These are phyloP conservation scores for Paramormyrops hopkinsi DNA, from an alignment of 2,797 vertebrate genomes.

Conservation along the genomic window DNA sequence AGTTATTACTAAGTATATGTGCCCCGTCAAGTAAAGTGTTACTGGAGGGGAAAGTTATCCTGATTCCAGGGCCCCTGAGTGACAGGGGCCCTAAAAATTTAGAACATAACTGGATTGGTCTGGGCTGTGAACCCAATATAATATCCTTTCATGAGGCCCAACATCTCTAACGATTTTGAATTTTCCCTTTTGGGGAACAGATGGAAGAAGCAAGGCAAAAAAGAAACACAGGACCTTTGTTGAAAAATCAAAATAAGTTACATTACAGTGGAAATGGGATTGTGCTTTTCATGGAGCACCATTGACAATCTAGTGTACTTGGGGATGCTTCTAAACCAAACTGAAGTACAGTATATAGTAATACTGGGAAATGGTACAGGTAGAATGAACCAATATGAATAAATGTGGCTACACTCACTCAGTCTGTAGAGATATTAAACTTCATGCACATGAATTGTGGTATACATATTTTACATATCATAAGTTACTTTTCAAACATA, in stretches of 20 bases:
- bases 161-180: neutral
- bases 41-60: neutral
- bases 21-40: no score
- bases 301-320: neutral
- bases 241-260: neutral
- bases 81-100: neutral
- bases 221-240: neutral
- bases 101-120: neutral
- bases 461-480: neutral
- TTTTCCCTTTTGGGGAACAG: neutral
- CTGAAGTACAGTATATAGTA: neutral
- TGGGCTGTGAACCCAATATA: neutral
- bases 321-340: neutral
- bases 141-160: neutral
- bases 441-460: neutral
- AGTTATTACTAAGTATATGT: no score
- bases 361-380: neutral
- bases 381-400: neutral
- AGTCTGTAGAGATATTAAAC: neutral
- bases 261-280: neutral
- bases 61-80: neutral
- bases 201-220: neutral
- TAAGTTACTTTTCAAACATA: neutral
- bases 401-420: neutral
- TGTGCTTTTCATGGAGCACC: neutral